phyloP scores from a whole-genome alignment of 2,797 vertebrate species.

The Lacerta agilis region DNA sequence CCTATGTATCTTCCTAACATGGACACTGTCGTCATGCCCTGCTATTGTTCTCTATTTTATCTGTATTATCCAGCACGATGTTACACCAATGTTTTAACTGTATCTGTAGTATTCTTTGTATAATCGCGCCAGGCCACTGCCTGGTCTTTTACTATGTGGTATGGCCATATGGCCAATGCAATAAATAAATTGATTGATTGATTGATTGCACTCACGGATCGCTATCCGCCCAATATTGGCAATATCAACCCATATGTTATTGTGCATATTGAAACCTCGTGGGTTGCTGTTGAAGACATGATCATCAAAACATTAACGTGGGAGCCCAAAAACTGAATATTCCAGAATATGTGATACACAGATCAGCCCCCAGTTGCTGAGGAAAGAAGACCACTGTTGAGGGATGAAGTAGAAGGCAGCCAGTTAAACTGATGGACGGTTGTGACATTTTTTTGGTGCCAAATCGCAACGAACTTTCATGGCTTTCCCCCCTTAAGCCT shows the following conservation, averaged over 20 bases:
- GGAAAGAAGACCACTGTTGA: background rate
- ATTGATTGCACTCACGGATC: background rate
- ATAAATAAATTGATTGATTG: no score
- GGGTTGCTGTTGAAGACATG: background rate
- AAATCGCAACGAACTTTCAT: background rate
- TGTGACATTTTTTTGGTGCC: background rate
- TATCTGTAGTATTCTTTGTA: no score
- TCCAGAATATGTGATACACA: background rate
- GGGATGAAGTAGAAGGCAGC: background rate
- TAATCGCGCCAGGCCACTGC: no score
- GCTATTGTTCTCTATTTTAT: no score
- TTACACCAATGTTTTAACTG: no score
- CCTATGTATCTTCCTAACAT: no score
- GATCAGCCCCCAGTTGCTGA: background rate
- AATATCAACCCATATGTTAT: no score
- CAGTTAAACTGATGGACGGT: background rate
- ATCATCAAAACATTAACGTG: background rate
- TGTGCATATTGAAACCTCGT: background rate
- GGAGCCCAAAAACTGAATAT: background rate
- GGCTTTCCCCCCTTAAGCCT: background rate
- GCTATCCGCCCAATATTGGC: no score
- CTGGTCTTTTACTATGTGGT: no score
- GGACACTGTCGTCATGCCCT: no score
- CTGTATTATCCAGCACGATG: no score
- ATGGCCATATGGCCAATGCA: no score